Conservation (phyloP, 2,797 vertebrate genomes). For the Pseudotriccus pelzelni region DNA sequence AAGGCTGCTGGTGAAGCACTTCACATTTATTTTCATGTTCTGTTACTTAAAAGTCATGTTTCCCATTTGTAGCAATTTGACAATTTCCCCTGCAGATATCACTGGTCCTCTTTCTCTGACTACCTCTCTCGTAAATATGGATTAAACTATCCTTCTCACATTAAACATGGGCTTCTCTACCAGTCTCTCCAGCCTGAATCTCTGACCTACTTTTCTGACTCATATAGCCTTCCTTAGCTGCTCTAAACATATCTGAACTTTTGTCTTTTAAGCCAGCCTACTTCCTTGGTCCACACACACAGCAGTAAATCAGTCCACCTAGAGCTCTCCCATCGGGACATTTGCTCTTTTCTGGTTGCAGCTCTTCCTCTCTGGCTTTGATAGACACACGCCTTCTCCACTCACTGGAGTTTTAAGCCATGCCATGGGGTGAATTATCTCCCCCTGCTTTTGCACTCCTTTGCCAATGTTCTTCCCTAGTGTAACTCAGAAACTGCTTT, state of each 20-base stretch:
- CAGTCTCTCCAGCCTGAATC: neutral
- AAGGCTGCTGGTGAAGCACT: neutral
- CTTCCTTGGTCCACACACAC: neutral
- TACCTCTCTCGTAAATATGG: rapidly evolving
- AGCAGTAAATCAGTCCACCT: neutral
- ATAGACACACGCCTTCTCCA: neutral
- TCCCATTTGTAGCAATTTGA: neutral
- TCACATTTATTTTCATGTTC: neutral
- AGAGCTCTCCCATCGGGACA: rapidly evolving
- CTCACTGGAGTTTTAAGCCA: neutral
- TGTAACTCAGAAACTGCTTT: neutral
- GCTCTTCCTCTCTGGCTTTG: neutral
- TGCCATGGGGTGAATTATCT: neutral
- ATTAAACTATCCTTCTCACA: neutral
- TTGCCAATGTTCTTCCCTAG: neutral
- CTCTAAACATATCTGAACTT: neutral
- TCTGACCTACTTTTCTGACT: neutral
- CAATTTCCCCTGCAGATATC: neutral
- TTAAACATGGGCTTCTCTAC: neutral
- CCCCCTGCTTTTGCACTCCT: neutral
- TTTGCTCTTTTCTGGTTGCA: neutral
- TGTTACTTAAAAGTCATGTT: neutral
- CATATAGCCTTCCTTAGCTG: neutral
- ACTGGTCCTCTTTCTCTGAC: neutral
- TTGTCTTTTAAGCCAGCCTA: neutral